A percentile compares a stretch with the other conserved stretches of the same genome.
Conservation (phyloP, 2,888 invertebrate genomes). For the Agrotis exclamationis region DNA sequence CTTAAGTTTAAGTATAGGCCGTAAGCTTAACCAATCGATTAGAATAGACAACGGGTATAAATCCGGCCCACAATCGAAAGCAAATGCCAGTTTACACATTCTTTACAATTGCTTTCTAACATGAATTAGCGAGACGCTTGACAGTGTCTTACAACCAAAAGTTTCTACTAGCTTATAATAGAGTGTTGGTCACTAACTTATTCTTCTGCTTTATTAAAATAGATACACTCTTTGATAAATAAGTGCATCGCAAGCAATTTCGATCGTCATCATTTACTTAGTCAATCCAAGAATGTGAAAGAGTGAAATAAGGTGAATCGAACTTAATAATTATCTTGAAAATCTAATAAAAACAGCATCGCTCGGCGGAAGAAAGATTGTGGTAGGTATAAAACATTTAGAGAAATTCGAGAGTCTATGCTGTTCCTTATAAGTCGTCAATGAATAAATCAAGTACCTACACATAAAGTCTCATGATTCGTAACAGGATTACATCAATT, state of each 20-base stretch:
- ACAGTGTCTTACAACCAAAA: constrained; percentile 52
- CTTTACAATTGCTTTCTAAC: constrained; percentile 84
- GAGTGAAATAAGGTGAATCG: not conserved
- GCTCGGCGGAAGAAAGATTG: not conserved
- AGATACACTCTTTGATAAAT: not conserved
- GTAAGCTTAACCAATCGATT: constrained; percentile 67
- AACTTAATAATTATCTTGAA: not conserved
- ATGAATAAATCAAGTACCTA: constrained; percentile 12
- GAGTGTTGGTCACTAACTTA: not conserved
- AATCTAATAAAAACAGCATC: not conserved
- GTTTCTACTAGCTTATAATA: constrained; percentile 26
- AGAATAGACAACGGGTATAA: constrained; percentile 64
- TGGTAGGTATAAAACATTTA: not conserved
- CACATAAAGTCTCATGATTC: constrained; percentile 7
- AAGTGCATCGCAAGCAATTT: not conserved
- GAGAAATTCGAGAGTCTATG: constrained; percentile 22
- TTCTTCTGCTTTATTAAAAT: not conserved
- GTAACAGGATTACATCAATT: constrained; percentile 41
- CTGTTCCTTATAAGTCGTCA: not conserved
- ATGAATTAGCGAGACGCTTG: constrained; percentile 75
- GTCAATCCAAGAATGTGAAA: not conserved
- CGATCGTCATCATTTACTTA: not conserved
- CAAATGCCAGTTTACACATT: constrained; percentile 82
- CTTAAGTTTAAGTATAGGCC: not conserved
- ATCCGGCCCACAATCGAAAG: constrained; percentile 77